Base-by-base conservation (phyloP, 2,113 vertebrate species). In the Cavia aperea region DNA sequence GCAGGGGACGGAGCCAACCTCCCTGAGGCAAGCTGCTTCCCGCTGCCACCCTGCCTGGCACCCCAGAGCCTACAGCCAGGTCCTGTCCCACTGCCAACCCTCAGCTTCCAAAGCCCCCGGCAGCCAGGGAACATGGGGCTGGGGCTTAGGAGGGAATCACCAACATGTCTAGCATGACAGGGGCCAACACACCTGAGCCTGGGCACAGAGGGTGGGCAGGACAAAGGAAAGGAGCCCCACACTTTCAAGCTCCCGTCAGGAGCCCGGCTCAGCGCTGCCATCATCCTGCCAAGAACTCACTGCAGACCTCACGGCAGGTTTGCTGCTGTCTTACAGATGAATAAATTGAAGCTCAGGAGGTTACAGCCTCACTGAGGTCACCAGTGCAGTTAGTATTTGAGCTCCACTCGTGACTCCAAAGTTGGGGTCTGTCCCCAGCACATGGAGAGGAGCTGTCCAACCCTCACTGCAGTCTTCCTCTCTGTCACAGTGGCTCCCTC, bases 1-100 rank as follows among this genome's bases (percentile, higher is more conserved):
- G 95, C 89, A 46, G 39, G 36, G 81, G 51, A 21, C 79, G 24
- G 83, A 96, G 91, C 94, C 95, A 95, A 62, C 43, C 68, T 62
- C 29, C 81, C 79, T 75, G 12, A 88, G 7, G 39, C 83, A 88
- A 93, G 89, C 86, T 94, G 95, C 73, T 86, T 82, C 75, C 51
- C 9, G 2, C 79, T 29, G 58, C 86, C 29, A 24, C 39, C 63
- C 88, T 1, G 7, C 58, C 81, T 51, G 79, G 62, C 72, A 68
- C 33, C 77, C 36, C 18, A 4, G 54, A 62, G 85, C 66, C 77
- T n/a, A 3, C 16, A 88, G 75, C 51, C 75, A 81, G 63, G 63
- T 54, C 63, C 85, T 72, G 33, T 70, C 46, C 3, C 18, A 14
- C 63, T 77, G 86, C 66, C 89, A 92, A 21, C 3, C 4, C 60